Percentiles rank a stretch among this genome's conserved stretches.
These are phyloP conservation scores for Eumaeus atala DNA, from an alignment of 1,140 invertebrate genomes.

Conservation along the genomic window DNA sequence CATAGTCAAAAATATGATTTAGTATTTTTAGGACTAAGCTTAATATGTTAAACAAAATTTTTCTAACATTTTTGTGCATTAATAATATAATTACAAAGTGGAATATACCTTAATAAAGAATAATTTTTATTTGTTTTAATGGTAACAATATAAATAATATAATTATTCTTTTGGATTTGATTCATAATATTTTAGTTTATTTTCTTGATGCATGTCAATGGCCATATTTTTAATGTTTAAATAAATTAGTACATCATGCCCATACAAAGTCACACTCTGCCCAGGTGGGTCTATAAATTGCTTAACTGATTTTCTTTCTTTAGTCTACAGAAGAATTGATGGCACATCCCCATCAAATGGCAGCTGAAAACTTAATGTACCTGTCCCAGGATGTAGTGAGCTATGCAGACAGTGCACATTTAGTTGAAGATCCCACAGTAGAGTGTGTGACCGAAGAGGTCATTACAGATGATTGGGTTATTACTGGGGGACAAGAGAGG, in stretches of 20 bases:
- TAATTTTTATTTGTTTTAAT: too few species aligned
- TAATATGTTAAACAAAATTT: too few species aligned
- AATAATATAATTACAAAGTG: too few species aligned
- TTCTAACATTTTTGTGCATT: too few species aligned
- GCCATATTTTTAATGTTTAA: not conserved
- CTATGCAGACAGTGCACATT: slow-evolving; percentile 57
- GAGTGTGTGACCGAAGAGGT: slow-evolving; percentile 85
- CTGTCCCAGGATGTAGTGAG: slow-evolving; percentile 75
- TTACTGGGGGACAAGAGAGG: slow-evolving; percentile 81
- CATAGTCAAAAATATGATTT: too few species aligned
- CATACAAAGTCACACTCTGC: too few species aligned
- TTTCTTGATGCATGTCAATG: not conserved
- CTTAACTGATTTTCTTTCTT: slow-evolving; percentile 5
- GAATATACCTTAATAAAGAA: too few species aligned
- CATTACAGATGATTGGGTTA: slow-evolving; percentile 85
- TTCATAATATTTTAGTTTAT: not conserved
- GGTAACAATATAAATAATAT: too few species aligned
- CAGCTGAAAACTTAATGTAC: slow-evolving; percentile 77
- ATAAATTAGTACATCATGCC: too few species aligned
- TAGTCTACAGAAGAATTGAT: slow-evolving; percentile 66
- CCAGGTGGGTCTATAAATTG: too few species aligned
- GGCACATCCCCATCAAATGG: slow-evolving; percentile 74
- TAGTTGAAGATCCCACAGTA: slow-evolving; percentile 75
- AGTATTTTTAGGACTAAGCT: too few species aligned
- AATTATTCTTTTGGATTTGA: too few species aligned